Conservation (phyloP, 2,113 vertebrate genomes). For the Telmatochromis sp. region DNA sequence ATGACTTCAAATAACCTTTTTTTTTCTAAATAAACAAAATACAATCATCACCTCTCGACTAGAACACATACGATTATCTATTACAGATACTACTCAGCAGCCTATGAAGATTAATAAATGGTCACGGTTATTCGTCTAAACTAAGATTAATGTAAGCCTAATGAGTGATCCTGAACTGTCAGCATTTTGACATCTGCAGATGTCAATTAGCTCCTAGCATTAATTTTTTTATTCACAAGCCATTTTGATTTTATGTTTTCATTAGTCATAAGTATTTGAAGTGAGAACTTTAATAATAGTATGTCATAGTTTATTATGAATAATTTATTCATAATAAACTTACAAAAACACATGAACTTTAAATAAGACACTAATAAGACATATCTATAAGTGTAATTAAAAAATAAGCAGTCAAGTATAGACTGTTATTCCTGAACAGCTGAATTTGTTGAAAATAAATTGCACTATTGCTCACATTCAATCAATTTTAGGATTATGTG, state of each 20-base stretch:
- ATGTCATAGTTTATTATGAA: neutral
- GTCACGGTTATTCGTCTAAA: neutral
- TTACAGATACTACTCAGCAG: neutral
- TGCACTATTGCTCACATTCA: neutral
- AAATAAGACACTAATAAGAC: neutral
- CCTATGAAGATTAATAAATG: neutral
- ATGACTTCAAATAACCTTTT: neutral
- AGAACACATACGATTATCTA: neutral
- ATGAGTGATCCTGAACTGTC: neutral
- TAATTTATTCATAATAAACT: neutral
- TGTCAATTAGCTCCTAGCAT: neutral
- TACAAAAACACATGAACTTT: neutral
- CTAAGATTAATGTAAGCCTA: neutral
- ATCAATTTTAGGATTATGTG: neutral
- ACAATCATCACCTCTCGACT: neutral
- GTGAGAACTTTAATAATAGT: neutral
- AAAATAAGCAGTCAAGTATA: neutral
- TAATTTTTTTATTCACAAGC: neutral
- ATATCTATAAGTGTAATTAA: neutral
- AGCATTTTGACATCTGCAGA: neutral
- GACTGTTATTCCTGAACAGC: neutral
- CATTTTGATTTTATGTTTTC: neutral
- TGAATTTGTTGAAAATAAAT: neutral
- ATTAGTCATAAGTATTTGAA: neutral
- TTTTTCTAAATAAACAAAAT: neutral